Conservation (phyloP, 1,140 invertebrate species). For the Augochlora pura region DNA sequence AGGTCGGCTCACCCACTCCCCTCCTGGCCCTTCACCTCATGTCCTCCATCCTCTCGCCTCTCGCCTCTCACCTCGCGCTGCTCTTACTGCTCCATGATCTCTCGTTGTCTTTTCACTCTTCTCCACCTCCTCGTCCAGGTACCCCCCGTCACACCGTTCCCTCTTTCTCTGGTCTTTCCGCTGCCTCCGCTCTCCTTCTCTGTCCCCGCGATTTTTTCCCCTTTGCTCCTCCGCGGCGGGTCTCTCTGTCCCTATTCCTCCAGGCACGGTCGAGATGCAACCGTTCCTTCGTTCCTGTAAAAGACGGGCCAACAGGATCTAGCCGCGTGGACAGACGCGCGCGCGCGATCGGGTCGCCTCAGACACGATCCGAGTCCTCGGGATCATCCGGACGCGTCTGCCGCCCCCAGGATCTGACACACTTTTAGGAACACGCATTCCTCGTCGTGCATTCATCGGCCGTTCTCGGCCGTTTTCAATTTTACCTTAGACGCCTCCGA, state of each 20-base stretch:
- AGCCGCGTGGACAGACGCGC: constrained; percentile 48
- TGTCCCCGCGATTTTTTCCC: constrained; percentile 32
- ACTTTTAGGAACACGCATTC: no score
- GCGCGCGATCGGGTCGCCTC: constrained; percentile 29
- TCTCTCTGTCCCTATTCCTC: constrained; percentile 58
- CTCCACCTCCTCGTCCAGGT: constrained; percentile 27
- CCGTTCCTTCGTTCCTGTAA: constrained; percentile 60
- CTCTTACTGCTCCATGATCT: constrained; percentile 54
- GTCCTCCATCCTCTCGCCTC: constrained; percentile 43
- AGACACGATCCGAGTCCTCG: neutral
- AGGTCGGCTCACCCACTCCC: constrained; percentile 78
- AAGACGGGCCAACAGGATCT: constrained; percentile 63
- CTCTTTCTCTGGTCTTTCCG: constrained; percentile 53
- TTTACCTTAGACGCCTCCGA: no score
- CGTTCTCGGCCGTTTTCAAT: no score
- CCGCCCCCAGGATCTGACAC: no score
- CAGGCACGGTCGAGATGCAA: constrained; percentile 56
- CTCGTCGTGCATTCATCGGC: no score
- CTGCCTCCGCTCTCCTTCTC: neutral
- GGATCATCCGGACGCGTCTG: constrained; percentile 15
- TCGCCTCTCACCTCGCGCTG: constrained; percentile 39
- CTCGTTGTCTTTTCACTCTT: constrained; percentile 48
- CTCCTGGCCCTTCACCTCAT: constrained; percentile 69
- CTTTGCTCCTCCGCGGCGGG: constrained; percentile 47
- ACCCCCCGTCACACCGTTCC: constrained; percentile 11